Evolutionary conservation across 2,888 invertebrate genomes (phyloP).

Genomic region (Melanchra persicariae): DNA sequence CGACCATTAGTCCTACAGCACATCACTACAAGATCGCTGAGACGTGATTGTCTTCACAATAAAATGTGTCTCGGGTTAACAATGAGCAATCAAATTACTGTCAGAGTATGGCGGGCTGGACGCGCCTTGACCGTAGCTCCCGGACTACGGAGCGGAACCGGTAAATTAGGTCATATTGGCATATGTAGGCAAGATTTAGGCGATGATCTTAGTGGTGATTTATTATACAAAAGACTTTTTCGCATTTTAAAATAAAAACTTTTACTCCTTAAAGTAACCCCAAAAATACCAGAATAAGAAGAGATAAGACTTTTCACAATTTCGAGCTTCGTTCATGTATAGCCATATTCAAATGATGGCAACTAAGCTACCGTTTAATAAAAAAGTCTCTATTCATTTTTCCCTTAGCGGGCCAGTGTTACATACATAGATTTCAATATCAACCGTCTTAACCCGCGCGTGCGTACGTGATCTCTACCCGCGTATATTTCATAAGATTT

Average conservation of each 20-base stretch:
- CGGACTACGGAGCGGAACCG: conserved; percentile 65
- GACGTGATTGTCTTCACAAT: conserved; percentile 84
- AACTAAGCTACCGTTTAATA: conserved; percentile 65
- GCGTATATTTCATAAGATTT: conserved; percentile 91
- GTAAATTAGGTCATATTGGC: conserved; percentile 38
- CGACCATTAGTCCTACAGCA: neutral
- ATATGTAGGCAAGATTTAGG: conserved; percentile 23
- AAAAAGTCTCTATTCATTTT: conserved; percentile 71
- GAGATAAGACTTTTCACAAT: conserved; percentile 5
- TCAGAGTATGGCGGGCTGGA: conserved; percentile 74
- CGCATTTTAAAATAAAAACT: too few relatives aligned
- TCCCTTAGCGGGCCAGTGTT: conserved; percentile 82
- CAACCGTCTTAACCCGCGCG: conserved; percentile 89
- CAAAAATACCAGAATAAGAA: too few relatives aligned
- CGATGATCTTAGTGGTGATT: neutral
- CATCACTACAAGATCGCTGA: conserved; percentile 67
- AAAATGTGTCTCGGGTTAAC: conserved; percentile 85
- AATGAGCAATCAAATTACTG: conserved; percentile 89
- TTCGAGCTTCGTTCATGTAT: conserved; percentile 16
- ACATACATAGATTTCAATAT: conserved; percentile 90
- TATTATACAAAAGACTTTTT: too few relatives aligned
- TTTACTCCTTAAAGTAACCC: too few relatives aligned
- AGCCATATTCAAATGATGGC: conserved; percentile 60
- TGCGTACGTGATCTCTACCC: conserved; percentile 87
- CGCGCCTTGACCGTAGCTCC: conserved; percentile 79